A percentile compares a stretch with the other conserved stretches of the same genome.
These are phyloP conservation scores for Habrosyne pyritoides DNA, from an alignment of 2,888 invertebrate genomes.

Conservation along the genomic window DNA sequence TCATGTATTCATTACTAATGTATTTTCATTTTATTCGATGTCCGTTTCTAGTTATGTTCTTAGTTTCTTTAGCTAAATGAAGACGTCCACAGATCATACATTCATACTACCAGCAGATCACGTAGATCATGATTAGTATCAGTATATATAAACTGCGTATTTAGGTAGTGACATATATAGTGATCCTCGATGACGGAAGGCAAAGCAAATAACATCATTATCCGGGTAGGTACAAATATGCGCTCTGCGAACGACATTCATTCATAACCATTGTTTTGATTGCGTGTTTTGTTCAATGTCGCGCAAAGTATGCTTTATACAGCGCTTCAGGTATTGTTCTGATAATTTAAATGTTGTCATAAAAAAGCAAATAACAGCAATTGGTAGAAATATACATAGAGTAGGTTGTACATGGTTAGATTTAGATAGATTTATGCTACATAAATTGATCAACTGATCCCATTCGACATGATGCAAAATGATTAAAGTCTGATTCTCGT, in stretches of 20 bases:
- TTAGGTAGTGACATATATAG: conserved; percentile 22
- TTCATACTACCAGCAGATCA: neutral
- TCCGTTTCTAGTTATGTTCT: too few relatives aligned
- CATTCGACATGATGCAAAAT: conserved; percentile 33
- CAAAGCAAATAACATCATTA: conserved; percentile 74
- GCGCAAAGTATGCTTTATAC: conserved; percentile 51
- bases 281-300: conserved; percentile 74
- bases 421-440: neutral
- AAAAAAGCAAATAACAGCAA: too few relatives aligned
- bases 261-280: conserved; percentile 71
- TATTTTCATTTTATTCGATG: too few relatives aligned
- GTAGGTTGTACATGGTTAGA: too few relatives aligned
- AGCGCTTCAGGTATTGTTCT: conserved; percentile 23
- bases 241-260: conserved; percentile 57
- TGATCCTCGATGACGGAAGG: conserved; percentile 69
- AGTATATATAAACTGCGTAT: conserved; percentile 24
- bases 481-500: conserved; percentile 43
- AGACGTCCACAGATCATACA: too few relatives aligned
- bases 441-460: neutral
- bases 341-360: conserved; percentile 7
- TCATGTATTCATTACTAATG: too few relatives aligned
- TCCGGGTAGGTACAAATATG: conserved; percentile 54
- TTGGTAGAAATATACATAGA: too few relatives aligned
- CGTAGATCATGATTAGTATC: conserved; percentile 6
- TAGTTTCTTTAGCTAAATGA: too few relatives aligned